Evolutionary conservation across 2,113 vertebrate genomes (phyloP).

Genomic region (Cygnus buccinator): DNA sequence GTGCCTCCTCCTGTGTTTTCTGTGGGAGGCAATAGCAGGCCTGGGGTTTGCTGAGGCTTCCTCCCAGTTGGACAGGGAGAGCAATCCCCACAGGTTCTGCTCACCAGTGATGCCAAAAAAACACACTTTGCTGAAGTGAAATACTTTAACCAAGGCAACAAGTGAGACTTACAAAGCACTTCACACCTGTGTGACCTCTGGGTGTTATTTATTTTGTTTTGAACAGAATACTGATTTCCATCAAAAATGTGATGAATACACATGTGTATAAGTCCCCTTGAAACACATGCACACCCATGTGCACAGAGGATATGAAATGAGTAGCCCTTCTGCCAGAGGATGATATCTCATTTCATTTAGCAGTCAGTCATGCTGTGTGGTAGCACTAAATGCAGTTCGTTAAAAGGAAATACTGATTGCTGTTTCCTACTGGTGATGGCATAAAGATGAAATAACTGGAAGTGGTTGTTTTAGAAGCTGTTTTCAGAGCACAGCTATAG

Average conservation of each 20-base stretch:
- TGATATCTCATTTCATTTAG: not conserved
- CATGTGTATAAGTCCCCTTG: not conserved
- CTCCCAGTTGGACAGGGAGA: not conserved
- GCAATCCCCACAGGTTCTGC: not conserved
- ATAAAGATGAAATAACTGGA: not conserved
- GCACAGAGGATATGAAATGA: not conserved
- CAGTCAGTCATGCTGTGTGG: not conserved
- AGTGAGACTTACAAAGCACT: not conserved
- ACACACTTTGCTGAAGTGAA: not conserved
- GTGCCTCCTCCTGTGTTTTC: not conserved
- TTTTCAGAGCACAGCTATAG: not conserved
- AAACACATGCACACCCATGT: not conserved
- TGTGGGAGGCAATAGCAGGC: not conserved
- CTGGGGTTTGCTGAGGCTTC: not conserved
- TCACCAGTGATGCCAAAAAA: not conserved
- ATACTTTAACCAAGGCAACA: not conserved
- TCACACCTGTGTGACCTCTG: not conserved
- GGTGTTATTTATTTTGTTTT: not conserved
- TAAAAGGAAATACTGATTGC: not conserved
- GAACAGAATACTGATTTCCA: not conserved
- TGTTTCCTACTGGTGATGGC: not conserved
- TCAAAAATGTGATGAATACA: not conserved
- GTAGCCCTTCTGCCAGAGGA: not conserved
- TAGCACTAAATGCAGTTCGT: not conserved
- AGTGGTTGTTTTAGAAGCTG: not conserved